Conservation (phyloP, 2,113 vertebrate genomes). For the Benitochromis conjunctus region DNA sequence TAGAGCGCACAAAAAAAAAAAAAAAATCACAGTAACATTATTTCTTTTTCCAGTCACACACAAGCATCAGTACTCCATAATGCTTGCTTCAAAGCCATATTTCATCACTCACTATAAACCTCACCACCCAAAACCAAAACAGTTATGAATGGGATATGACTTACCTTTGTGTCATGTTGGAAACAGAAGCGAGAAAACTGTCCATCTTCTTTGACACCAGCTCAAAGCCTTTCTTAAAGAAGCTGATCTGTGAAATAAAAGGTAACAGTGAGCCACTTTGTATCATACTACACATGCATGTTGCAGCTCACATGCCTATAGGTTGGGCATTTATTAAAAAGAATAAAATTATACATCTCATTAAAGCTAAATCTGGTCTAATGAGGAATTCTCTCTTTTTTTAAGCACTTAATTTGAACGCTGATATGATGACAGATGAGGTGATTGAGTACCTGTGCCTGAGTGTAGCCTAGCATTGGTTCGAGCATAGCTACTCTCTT, state of each 20-base stretch:
- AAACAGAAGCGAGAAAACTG: conserved; percentile 83
- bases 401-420: not conserved
- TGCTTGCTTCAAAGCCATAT: not conserved
- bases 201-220: conserved; percentile 92
- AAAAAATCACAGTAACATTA: not conserved
- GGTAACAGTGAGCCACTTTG: not conserved
- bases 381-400: not conserved
- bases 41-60: not conserved
- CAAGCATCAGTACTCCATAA: not conserved
- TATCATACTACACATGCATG: not conserved
- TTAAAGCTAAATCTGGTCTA: not conserved
- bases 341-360: not conserved
- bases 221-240: conserved; percentile 93
- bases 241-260: conserved; percentile 79
- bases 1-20: not conserved
- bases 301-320: not conserved
- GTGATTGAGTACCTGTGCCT: conserved; percentile 80
- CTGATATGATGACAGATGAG: not conserved
- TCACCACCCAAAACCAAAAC: not conserved
- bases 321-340: not conserved
- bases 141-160: not conserved
- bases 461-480: conserved; percentile 91
- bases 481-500: conserved; percentile 93
- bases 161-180: conserved; percentile 88
- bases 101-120: not conserved